Evolutionary conservation across 1,140 invertebrate genomes (phyloP).

Genomic region (Gryllus bimaculatus): DNA sequence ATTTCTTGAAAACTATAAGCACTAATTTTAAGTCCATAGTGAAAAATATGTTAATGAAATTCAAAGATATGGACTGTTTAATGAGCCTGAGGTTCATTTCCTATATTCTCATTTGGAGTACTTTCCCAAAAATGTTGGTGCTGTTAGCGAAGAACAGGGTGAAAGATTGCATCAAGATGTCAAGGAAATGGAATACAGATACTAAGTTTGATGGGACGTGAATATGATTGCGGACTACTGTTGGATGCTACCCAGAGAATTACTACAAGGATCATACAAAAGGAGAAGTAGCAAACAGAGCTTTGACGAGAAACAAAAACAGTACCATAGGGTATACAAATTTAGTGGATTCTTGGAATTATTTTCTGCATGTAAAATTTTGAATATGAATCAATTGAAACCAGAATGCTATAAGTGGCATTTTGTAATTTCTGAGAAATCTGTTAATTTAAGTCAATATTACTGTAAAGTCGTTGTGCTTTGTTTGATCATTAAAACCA

Average conservation of each 20-base stretch:
- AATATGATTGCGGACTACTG: slow-evolving; percentile 32
- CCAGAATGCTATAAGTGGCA: too few species aligned
- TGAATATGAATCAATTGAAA: too few species aligned
- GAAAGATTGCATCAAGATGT: slow-evolving; percentile 35
- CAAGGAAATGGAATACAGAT: slow-evolving; percentile 28
- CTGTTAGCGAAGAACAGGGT: slow-evolving; percentile 32
- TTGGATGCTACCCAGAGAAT: slow-evolving; percentile 28
- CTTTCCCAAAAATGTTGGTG: slow-evolving; percentile 30
- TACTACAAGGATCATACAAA: not conserved
- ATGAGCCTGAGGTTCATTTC: slow-evolving; percentile 30
- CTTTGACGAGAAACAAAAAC: slow-evolving; percentile 6
- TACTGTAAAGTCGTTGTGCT: too few species aligned
- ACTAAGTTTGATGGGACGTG: slow-evolving; percentile 29
- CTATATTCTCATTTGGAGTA: slow-evolving; percentile 34
- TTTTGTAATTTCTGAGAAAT: too few species aligned
- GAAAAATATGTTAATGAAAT: not conserved
- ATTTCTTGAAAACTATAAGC: slow-evolving; percentile 26
- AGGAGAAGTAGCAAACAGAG: not conserved
- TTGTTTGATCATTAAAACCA: too few species aligned
- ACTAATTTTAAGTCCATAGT: slow-evolving; percentile 6
- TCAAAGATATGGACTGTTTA: not conserved
- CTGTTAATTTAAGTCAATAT: too few species aligned
- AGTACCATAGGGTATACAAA: not conserved
- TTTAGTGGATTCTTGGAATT: not conserved
- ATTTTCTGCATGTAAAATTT: not conserved